A percentile compares a stretch with the other conserved stretches of the same genome.
Conservation (phyloP, 92 coral and sea anemone genomes). For the Palythoa caribaeorum region DNA sequence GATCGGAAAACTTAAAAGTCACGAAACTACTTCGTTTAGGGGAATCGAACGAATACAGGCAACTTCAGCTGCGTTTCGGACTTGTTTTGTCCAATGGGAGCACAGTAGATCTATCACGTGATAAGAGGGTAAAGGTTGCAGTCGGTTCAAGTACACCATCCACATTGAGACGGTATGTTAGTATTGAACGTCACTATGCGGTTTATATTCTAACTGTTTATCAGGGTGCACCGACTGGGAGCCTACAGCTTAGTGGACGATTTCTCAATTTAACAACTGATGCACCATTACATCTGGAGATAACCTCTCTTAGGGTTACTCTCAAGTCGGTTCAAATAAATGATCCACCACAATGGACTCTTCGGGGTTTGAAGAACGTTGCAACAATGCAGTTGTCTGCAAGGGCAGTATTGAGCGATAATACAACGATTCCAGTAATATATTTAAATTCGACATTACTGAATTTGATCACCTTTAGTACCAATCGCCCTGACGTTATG, state of each 20-base stretch:
- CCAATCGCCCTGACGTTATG: conserved; percentile 42
- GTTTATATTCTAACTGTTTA: conserved; percentile 34
- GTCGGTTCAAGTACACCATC: conserved; percentile 48
- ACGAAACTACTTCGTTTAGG: conserved; percentile 59
- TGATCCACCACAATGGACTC: conserved; percentile 30
- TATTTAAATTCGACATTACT: conserved; percentile 40
- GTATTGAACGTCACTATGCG: neutral
- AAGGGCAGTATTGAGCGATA: conserved; percentile 47
- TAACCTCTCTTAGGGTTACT: conserved; percentile 43
- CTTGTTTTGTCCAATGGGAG: conserved; percentile 58
- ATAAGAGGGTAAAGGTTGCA: conserved; percentile 1
- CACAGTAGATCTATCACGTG: conserved; percentile 38
- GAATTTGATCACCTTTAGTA: conserved; percentile 46
- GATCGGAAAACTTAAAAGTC: conserved; percentile 18
- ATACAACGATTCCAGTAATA: conserved; percentile 37
- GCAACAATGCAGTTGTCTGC: conserved; percentile 53
- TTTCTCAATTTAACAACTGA: conserved; percentile 37
- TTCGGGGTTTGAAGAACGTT: conserved; percentile 40
- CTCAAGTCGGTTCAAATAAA: conserved; percentile 37
- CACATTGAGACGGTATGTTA: conserved; percentile 44
- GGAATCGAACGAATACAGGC: conserved; percentile 41
- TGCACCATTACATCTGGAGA: neutral
- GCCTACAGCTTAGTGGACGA: conserved; percentile 31
- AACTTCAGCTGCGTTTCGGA: conserved; percentile 25
- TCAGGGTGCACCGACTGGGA: conserved; percentile 26